A percentile compares a stretch with the other conserved stretches of the same genome.
These are phyloP conservation scores for Volucella bombylans DNA, from an alignment of 2,888 invertebrate species.

Conservation along the genomic window DNA sequence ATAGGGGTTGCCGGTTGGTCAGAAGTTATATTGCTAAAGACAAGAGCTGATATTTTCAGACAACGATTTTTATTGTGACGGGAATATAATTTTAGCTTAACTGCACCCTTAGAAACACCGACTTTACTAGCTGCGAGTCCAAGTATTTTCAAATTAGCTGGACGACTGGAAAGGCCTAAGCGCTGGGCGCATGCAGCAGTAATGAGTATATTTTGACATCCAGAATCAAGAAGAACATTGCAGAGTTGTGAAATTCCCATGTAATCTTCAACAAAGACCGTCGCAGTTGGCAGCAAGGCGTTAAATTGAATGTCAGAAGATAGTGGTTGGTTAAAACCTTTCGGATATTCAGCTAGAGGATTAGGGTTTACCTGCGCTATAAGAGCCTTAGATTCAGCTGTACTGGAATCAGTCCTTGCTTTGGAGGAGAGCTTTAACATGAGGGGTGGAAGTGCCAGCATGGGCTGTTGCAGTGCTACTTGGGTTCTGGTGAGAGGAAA, in stretches of 20 bases:
- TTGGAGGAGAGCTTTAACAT: conserved; percentile 1
- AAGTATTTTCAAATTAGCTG: conserved; percentile 22
- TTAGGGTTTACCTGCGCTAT: conserved; percentile 10
- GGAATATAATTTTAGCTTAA: no score
- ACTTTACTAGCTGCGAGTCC: conserved; percentile 21
- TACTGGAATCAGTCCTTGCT: conserved; percentile 3
- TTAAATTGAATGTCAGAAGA: no score
- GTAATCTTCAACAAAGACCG: conserved; percentile 14
- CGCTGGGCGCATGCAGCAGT: no score
- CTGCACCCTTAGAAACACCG: no score
- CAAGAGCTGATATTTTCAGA: no score
- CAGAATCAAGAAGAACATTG: conserved; percentile 22
- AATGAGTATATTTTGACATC: conserved; percentile 21
- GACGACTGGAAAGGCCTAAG: conserved; percentile 14
- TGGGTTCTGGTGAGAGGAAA: conserved; percentile 7
- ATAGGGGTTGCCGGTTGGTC: no score
- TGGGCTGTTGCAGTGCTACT: conserved; percentile 10
- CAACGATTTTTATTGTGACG: no score
- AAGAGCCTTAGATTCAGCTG: conserved; percentile 4
- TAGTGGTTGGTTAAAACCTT: not conserved
- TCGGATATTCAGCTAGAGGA: not conserved
- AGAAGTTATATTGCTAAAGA: no score
- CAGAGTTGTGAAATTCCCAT: conserved; percentile 9
- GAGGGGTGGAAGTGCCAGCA: conserved; percentile 4
- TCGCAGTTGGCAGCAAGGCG: conserved; percentile 27